Base-by-base conservation (phyloP, 2,113 vertebrate species). In the Xiphophorus couchianus region DNA sequence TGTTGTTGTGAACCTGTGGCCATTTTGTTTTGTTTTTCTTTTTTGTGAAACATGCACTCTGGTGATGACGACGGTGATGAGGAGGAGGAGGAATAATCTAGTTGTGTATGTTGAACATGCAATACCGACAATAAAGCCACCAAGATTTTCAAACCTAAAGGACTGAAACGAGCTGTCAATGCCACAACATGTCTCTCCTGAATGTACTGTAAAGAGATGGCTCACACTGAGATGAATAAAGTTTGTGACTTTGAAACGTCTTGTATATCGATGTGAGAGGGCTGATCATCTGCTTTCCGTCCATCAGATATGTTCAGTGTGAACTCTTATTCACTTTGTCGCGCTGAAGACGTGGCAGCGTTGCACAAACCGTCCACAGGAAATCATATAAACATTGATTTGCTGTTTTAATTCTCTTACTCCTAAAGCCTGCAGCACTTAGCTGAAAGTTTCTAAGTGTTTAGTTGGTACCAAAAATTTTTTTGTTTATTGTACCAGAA, bases 61-160 rank as follows among this genome's bases (percentile, higher is more conserved):
- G 87, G 85, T 33, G 62, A 72, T 64, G 70, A 68, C 31, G 78
- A 63, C 54, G 62, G 31, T 85, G 81, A 81, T 54, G 71, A 31
- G 84, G 80, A 81, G 89, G 90, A 63, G 7, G 62, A 31, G 15
- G 29, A 92, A 17, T 17, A 93, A 86, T 89, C 80, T 90, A 87
- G 86, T 73, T 69, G 86, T 94, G 85, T 90, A 90, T 83, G 91
- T 90, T 90, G 89, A 90, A 89, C 89, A 92, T 93, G 94, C 93
- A 95, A 93, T 93, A 92, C 91, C 93, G 93, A 90, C 80, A 93
- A 94, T 93, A 90, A 93, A 93, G 92, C 93, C 90, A 90, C 89
- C 69, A 86, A 92, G 90, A 93, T 91, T 94, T 91, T 90, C 89
- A 90, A 90, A 91, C 79, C 85, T 88, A 74, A 87, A 83, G 28